A percentile compares a stretch with the other conserved stretches of the same genome.
Evolutionary conservation across 2,113 vertebrate genomes (phyloP).

Genomic region (Electrona antarctica): DNA sequence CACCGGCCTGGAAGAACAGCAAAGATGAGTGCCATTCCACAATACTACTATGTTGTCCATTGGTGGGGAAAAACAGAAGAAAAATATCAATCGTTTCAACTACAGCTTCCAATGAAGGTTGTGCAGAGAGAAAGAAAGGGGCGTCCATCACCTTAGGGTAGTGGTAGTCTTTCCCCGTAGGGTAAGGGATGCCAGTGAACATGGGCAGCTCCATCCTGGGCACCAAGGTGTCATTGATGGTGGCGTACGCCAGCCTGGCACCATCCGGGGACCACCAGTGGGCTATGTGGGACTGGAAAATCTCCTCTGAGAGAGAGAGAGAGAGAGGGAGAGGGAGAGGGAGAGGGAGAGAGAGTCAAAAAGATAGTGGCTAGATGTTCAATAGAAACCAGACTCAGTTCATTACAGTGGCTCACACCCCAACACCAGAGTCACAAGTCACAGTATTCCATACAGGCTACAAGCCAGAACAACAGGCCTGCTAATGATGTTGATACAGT

Average conservation of each 20-base stretch:
- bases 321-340: neutral
- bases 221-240: slow-evolving; percentile 93
- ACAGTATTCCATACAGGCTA: slow-evolving; percentile 15
- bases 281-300: slow-evolving; percentile 91
- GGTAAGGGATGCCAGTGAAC: slow-evolving; percentile 88
- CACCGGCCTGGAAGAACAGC: slow-evolving; percentile 82
- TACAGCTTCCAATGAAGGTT: no score
- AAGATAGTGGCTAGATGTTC: neutral
- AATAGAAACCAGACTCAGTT: no score
- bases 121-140: neutral
- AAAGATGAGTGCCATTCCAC: no score
- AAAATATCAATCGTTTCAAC: no score
- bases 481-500: neutral
- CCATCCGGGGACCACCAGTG: slow-evolving; percentile 99
- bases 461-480: neutral
- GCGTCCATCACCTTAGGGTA: slow-evolving; percentile 89
- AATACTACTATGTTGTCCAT: no score
- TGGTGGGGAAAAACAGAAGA: neutral
- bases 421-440: neutral
- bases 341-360: slow-evolving; percentile 31
- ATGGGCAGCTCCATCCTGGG: slow-evolving; percentile 93
- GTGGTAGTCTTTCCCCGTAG: slow-evolving; percentile 87
- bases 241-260: slow-evolving; percentile 90
- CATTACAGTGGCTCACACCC: neutral
- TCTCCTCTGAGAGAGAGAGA: slow-evolving; percentile 84